phyloP scores from a whole-genome alignment of 2,797 vertebrate genomes.

The Sternotherus odoratus region DNA sequence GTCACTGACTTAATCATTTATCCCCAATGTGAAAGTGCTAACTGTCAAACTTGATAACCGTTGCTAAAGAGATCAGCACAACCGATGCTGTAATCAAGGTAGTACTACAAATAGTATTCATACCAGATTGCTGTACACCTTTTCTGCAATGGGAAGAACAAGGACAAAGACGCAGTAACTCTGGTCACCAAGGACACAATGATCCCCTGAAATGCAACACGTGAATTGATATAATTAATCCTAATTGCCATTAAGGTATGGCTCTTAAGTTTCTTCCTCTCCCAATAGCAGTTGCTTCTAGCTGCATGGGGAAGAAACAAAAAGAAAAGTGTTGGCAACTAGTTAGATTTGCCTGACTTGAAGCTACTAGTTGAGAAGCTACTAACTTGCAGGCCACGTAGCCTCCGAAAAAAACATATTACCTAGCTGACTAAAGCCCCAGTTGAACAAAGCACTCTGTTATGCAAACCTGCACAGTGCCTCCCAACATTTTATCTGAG shows the following conservation, averaged over 20 bases:
- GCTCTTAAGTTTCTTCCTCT: neutral
- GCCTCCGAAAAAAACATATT: neutral
- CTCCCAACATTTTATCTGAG: neutral
- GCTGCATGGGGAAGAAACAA: neutral
- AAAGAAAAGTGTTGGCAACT: neutral
- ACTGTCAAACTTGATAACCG: neutral
- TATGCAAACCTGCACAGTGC: neutral
- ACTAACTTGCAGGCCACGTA: neutral
- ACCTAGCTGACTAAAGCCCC: neutral
- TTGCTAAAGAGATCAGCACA: neutral
- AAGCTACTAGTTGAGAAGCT: neutral
- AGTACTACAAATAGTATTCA: neutral
- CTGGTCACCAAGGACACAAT: neutral
- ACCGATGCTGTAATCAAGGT: neutral
- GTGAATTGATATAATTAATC: neutral
- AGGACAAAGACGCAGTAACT: neutral
- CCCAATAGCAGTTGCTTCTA: neutral
- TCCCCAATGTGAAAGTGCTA: neutral
- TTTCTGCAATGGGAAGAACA: neutral
- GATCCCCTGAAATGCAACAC: neutral
- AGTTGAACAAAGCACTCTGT: neutral
- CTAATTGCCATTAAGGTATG: neutral
- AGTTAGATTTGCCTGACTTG: neutral
- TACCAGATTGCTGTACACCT: neutral
- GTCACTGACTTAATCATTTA: neutral